Conservation (phyloP, 64 coral and sea anemone genomes). For the Pocillopora damicornis region DNA sequence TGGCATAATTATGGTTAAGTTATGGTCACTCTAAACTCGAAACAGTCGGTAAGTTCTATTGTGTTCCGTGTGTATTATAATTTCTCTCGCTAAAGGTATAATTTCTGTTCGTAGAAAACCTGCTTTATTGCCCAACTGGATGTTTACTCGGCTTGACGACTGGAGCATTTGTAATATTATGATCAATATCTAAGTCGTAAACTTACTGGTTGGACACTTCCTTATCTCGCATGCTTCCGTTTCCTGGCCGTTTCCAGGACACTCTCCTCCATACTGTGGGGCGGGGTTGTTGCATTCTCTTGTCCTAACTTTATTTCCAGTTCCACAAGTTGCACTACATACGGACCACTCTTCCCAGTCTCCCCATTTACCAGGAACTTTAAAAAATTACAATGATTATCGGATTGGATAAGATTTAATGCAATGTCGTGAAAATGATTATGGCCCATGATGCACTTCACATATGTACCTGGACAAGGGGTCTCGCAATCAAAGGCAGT, state of each 20-base stretch:
- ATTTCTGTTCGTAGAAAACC: too few species aligned
- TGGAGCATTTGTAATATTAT: too few species aligned
- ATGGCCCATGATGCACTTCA: not conserved
- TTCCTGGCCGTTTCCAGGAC: constrained; percentile 38
- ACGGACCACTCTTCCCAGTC: constrained; percentile 52
- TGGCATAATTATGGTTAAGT: too few species aligned
- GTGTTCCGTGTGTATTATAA: too few species aligned
- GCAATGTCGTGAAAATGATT: too few species aligned
- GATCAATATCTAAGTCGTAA: not conserved
- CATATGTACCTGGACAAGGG: constrained; percentile 34
- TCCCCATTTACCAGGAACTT: constrained; percentile 84
- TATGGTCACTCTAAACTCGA: too few species aligned
- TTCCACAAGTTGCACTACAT: constrained; percentile 59
- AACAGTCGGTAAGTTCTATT: too few species aligned
- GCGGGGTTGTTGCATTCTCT: constrained; percentile 58
- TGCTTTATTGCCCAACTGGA: too few species aligned
- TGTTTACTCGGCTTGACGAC: too few species aligned
- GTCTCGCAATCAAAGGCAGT: constrained; percentile 17
- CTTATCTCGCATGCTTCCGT: constrained; percentile 27
- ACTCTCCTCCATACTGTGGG: constrained; percentile 51
- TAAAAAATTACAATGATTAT: not conserved
- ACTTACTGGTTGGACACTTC: constrained; percentile 42
- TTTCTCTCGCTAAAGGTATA: too few species aligned
- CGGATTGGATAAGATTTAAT: not conserved
- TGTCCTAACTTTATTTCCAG: constrained; percentile 44